A percentile compares a stretch with the other conserved stretches of the same genome.
Conservation (phyloP, 2,797 vertebrate species). For the Danionella dracula region DNA sequence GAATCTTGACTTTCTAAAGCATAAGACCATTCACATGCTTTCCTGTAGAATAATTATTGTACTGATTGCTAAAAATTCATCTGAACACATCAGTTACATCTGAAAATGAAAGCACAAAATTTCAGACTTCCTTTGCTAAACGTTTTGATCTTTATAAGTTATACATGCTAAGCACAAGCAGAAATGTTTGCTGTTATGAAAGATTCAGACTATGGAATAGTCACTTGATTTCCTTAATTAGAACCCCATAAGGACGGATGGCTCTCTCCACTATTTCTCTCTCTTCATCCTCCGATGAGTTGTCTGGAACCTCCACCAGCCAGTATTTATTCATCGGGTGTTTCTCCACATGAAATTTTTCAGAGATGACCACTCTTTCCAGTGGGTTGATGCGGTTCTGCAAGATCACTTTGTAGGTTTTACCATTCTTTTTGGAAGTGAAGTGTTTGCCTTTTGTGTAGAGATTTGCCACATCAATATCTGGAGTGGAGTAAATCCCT, state of each 20-base stretch:
- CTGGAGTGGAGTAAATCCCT: conserved; percentile 44
- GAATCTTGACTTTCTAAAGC: no score
- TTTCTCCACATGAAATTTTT: no score
- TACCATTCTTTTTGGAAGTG: conserved; percentile 17
- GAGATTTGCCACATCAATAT: not conserved
- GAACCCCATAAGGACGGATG: conserved; percentile 39
- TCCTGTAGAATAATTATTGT: no score
- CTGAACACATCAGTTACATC: no score
- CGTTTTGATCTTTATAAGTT: no score
- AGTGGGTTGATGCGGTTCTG: conserved; percentile 19
- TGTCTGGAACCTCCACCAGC: conserved; percentile 22
- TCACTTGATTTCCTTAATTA: conserved; percentile 15
- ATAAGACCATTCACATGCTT: no score
- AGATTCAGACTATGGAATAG: no score
- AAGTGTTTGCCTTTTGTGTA: not conserved
- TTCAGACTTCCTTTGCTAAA: no score
- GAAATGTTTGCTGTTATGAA: not conserved
- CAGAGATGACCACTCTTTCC: not conserved
- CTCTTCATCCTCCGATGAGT: conserved; percentile 15
- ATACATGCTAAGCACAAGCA: no score
- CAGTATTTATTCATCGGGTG: not conserved
- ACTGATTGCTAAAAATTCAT: no score
- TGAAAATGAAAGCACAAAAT: no score
- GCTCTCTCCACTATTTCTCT: conserved; percentile 6
- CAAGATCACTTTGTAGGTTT: conserved; percentile 26